These are phyloP conservation scores for Tinea pellionella DNA, from an alignment of 2,888 invertebrate species.

Conservation along the genomic window DNA sequence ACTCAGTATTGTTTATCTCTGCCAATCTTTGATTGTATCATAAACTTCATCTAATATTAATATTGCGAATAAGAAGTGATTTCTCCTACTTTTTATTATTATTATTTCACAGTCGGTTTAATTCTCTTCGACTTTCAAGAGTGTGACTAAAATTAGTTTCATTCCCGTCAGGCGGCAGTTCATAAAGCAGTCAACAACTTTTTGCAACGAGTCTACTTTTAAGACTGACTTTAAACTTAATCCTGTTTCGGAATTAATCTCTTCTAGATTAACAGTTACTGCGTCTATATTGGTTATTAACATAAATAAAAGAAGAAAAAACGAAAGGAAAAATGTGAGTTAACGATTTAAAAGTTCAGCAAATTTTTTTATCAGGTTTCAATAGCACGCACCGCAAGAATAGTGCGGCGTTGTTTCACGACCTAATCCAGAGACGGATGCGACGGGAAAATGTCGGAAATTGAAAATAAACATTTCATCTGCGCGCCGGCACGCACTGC, in stretches of 20 bases:
- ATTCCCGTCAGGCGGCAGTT: neutral
- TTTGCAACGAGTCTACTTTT: neutral
- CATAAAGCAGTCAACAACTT: neutral
- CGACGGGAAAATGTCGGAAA: conserved; percentile 63
- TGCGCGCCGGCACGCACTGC: conserved; percentile 66
- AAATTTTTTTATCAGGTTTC: neutral
- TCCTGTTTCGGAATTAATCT: neutral
- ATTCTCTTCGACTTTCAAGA: neutral
- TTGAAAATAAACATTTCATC: conserved; percentile 70
- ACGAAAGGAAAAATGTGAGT: neutral
- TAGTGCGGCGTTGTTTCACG: conserved; percentile 31
- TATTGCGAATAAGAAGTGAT: too few relatives aligned
- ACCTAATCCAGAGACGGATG: conserved; percentile 59
- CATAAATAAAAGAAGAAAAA: too few relatives aligned
- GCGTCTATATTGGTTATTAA: too few relatives aligned
- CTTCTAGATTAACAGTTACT: neutral
- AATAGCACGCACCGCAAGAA: neutral
- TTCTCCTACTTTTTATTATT: too few relatives aligned
- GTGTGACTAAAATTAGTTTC: neutral
- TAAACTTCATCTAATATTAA: too few relatives aligned
- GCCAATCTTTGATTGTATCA: too few relatives aligned
- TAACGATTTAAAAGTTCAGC: neutral
- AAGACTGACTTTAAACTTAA: neutral
- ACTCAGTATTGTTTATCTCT: too few relatives aligned
- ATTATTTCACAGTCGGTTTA: too few relatives aligned